phyloP scores from a whole-genome alignment of 2,888 invertebrate genomes.

The Ophonus ardosiacus region DNA sequence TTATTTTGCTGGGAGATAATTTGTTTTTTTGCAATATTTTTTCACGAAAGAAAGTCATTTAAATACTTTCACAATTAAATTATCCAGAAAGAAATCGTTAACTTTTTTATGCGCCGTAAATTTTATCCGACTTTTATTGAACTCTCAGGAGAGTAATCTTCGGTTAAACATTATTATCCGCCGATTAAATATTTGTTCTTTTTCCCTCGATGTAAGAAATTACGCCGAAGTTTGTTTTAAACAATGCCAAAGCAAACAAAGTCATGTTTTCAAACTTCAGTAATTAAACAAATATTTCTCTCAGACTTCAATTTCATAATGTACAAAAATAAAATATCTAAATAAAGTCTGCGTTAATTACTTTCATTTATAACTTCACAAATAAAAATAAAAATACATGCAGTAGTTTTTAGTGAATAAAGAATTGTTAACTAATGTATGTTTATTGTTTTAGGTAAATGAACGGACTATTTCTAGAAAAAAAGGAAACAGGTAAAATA shows the following conservation, averaged over 20 bases:
- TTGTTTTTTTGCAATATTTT: not conserved
- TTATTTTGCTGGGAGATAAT: not conserved
- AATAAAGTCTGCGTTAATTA: no score
- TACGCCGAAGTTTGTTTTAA: slow-evolving; percentile 6
- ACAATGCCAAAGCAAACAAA: slow-evolving; percentile 20
- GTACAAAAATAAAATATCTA: no score
- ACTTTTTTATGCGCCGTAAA: slow-evolving; percentile 46
- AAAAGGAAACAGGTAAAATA: no score
- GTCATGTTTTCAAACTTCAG: not conserved
- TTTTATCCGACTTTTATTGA: slow-evolving; percentile 51
- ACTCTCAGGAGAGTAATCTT: slow-evolving; percentile 41
- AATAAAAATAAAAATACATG: no score
- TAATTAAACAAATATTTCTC: not conserved
- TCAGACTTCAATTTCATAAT: not conserved
- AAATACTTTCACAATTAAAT: slow-evolving; percentile 36
- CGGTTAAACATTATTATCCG: slow-evolving; percentile 48
- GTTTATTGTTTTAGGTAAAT: no score
- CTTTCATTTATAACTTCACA: no score
- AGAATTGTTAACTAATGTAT: no score
- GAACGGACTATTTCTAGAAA: no score
- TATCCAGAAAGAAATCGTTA: slow-evolving; percentile 46
- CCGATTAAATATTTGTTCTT: slow-evolving; percentile 47
- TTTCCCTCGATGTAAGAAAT: slow-evolving; percentile 22
- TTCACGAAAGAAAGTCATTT: not conserved
- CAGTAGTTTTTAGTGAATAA: no score